Evolutionary conservation across 1,140 invertebrate species (phyloP), one percentile per base, ranked within the genome.

Genomic region (Galendromus occidentalis): DNA sequence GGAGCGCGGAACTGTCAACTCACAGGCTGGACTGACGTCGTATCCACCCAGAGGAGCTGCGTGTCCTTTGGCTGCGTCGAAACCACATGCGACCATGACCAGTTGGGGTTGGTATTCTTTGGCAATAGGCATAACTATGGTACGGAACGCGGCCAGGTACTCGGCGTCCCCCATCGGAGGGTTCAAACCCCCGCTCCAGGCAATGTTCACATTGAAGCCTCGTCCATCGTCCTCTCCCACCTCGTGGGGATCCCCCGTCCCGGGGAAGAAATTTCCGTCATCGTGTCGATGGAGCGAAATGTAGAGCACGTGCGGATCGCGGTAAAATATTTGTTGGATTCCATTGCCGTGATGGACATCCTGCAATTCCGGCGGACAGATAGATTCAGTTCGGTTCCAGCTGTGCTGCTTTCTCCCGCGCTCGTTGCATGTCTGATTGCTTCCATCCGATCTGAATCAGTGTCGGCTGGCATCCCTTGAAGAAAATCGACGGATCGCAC

Each of bases 301-400:
- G 76, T 98, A 98, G 69, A 98, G 80, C 69, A 98, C 88, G 72
- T 86, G 82, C 20, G 89, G 86, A 77, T 97, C 93, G 73, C 91
- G 85, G 77, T 97, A 98, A 78, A 98, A 98, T 77, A 93, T 91
- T 75, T 96, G 90, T 77, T 99, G 95, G 25, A 94, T 98, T 51
- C 94, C 95, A 79, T 98, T 98, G 17, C 96, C 95, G 79, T 98
- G 95, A 78, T 98, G 96, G 64, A 98, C 92, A 79, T 98, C 95
- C 87, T 90, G 73, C 4, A 73, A 74, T n/a, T n/a, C n/a, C n/a
- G n/a, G n/a, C n/a, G n/a, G n/a, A n/a, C n/a, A n/a, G n/a, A n/a
- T n/a, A n/a, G n/a, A n/a, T n/a, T n/a, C n/a, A n/a, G n/a, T n/a
- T n/a, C n/a, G n/a, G n/a, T n/a, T n/a, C n/a, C n/a, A n/a, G n/a